Evolutionary conservation across 2,797 vertebrate species (phyloP), one percentile per base, ranked within the genome.

Genomic region (Myiothlypis coronata): DNA sequence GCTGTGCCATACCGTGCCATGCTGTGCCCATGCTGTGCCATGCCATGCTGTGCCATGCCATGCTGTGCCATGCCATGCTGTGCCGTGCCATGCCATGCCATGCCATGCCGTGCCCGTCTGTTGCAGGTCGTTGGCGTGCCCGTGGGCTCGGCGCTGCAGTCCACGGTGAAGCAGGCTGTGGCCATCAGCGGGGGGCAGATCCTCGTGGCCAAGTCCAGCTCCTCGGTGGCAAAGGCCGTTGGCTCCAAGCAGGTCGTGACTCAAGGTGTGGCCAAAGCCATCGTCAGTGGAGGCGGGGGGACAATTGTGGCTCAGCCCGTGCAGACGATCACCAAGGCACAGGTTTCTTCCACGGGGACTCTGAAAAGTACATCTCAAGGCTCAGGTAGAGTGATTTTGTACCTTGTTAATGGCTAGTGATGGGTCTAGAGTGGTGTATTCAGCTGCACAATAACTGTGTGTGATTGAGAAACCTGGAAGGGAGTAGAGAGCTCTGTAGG

Each of bases 181-280:
- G 98, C 99, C 15, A 98, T 99, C 89, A 99, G 99, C 89, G 99
- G 99, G 28, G 99, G 99, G 46, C 99, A 99, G 96, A 99, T 99
- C 94, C 98, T 99, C 44, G 99, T 99, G 30, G 98, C 99, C 89
- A 99, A 99, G 97, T 98, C 99, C 76, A 98, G 98, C 97, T 98
- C 99, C 46, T 98, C 98, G 0, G 98, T 98, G 43, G 98, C 99
- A 83, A 99, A 99, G 97, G 98, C 99, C 92, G 98, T 99, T 96
- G 98, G 98, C 20, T 98, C 98, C 17, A 99, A 99, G 96, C 99
- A 99, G 96, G 99, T 99, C 91, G 98, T 99, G 95, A 99, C 99
- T 82, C 99, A 99, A 98, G 99, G 99, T 82, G 99, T 99, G 18
- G 99, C 99, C 89, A 99, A 99, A 97, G 99, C 99, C 89, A 98